Evolutionary conservation across 1,140 invertebrate species (phyloP).

Genomic region (Pinna nobilis): DNA sequence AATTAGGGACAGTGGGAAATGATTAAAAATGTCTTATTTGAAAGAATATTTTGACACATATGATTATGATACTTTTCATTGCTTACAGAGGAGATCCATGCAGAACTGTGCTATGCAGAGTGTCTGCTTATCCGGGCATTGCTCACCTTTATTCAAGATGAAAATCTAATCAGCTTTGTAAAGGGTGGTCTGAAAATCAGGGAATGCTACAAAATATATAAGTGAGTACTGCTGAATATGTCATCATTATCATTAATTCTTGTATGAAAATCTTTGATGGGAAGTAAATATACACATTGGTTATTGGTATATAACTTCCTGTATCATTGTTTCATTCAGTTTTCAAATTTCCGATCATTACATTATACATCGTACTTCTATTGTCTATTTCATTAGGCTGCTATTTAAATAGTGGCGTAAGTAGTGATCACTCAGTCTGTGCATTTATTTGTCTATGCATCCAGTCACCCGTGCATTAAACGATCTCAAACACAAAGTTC

Average conservation of each 20-base stretch:
- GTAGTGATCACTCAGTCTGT: too few species aligned
- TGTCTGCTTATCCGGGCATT: slow-evolving; percentile 90
- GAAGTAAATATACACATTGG: too few species aligned
- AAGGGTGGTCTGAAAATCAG: slow-evolving; percentile 95
- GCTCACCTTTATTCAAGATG: slow-evolving; percentile 95
- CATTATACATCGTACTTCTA: too few species aligned
- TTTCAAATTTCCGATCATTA: too few species aligned
- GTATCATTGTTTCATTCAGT: too few species aligned
- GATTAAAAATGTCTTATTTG: slow-evolving; percentile 9
- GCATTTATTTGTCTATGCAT: too few species aligned
- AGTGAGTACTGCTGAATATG: slow-evolving; percentile 79
- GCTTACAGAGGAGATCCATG: slow-evolving; percentile 90
- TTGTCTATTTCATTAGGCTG: too few species aligned
- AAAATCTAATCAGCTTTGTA: slow-evolving; percentile 94
- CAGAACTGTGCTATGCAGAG: slow-evolving; percentile 96
- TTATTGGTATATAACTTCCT: too few species aligned
- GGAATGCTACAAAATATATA: slow-evolving; percentile 93
- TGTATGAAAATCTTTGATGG: too few species aligned
- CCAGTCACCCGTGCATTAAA: too few species aligned
- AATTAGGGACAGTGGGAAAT: neutral
- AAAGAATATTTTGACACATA: neutral
- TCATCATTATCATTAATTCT: neutral
- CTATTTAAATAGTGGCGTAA: too few species aligned
- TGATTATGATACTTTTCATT: slow-evolving; percentile 5
- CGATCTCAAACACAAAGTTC: too few species aligned